phyloP scores from a whole-genome alignment of 2,113 vertebrate genomes.

The Bothrops jararaca region DNA sequence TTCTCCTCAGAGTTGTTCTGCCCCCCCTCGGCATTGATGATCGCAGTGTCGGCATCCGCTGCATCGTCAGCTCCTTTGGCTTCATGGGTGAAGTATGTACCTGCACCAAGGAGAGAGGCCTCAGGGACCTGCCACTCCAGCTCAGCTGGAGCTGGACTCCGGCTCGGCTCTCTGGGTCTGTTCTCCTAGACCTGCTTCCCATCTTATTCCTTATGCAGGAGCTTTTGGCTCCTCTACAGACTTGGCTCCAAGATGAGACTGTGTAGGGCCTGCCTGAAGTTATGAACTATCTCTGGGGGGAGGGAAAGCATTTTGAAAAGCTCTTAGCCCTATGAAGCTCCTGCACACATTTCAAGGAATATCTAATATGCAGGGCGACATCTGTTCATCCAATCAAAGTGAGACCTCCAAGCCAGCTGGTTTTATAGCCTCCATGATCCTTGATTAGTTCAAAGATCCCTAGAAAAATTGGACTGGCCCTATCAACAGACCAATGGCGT shows the following conservation, averaged over 20 bases:
- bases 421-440: background rate
- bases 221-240: background rate
- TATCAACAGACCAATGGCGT: background rate
- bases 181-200: background rate
- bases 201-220: background rate
- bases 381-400: background rate
- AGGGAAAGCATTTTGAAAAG: background rate
- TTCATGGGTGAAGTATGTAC: slow-evolving; percentile 99
- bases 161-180: background rate
- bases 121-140: background rate
- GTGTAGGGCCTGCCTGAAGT: background rate
- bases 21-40: slow-evolving; percentile 98
- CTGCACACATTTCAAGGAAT: background rate
- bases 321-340: background rate
- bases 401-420: background rate
- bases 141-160: background rate
- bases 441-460: background rate
- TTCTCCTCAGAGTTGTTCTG: slow-evolving; percentile 98
- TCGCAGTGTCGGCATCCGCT: slow-evolving; percentile 96
- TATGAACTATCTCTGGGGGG: background rate
- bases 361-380: background rate
- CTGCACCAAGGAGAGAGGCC: slow-evolving; percentile 67
- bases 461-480: background rate
- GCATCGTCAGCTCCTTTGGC: slow-evolving; percentile 98
- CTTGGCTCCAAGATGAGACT: background rate